Evolutionary conservation across 37 sponge, comb jelly and placozoan genomes (phyloP), one percentile per base, ranked within the genome.

Genomic region (Aplysina aerophoba): DNA sequence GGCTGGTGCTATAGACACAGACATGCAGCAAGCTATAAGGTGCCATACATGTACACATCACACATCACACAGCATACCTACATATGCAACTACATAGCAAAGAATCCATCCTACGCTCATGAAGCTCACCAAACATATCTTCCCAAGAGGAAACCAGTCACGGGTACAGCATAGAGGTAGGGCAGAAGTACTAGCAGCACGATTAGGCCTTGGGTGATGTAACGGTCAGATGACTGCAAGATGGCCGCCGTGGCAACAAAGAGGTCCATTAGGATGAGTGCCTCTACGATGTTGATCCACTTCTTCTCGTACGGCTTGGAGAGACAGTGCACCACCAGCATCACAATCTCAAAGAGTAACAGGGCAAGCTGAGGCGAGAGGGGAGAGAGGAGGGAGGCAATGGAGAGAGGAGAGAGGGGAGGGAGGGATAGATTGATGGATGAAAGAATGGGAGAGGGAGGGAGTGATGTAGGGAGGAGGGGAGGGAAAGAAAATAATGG

Each of bases 301-400:
- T 62, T 62, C 64, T 3, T 11, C 28, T 62, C 64, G 11, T 62
- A 62, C 24, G 64, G 64, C 28, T 62, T 62, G 28, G 28, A n/a
- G 28, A 62, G 64, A 62, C 64, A 62, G 64, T 62, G 64, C 24
- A 62, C 64, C 28, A 62, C 28, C 64, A 62, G 12, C 64, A 62
- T n/a, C 28, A 62, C 28, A 28, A 27, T 14, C 64, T 62, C 64
- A 62, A 62, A 62, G 64, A 62, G 12, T 28, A 27, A 4, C 64
- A 62, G 24, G 24, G 64, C 64, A 4, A 62, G 64, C 64, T 62
- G 64, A 13, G 28, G 24, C n/a, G n/a, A n/a, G n/a, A n/a, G 50
- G 50, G 50, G 8, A 44, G 50, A 11, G 63, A 27, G 63, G 12
- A 62, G 63, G 63, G 12, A 11, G 63, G 63, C 6, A 44, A 11